phyloP scores from a whole-genome alignment of 2,113 vertebrate genomes.

The Hyaena hyaena region DNA sequence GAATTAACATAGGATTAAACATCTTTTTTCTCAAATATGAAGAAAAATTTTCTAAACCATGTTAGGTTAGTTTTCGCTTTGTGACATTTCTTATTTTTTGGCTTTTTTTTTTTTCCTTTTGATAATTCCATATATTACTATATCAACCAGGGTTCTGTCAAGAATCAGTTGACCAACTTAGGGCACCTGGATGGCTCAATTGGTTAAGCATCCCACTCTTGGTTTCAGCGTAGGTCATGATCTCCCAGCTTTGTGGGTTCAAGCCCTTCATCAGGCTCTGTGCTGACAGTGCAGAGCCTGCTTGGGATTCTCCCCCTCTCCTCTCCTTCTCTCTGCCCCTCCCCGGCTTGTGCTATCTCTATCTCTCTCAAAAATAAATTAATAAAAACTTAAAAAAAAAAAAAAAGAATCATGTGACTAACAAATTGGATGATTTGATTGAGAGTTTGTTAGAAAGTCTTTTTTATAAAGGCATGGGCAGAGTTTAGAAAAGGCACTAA shows the following conservation, averaged over 20 bases:
- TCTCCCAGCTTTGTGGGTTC: too few species aligned
- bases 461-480: not conserved
- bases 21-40: not conserved
- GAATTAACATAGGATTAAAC: not conserved
- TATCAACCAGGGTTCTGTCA: not conserved
- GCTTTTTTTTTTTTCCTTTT: not conserved
- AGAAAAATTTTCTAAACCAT: not conserved
- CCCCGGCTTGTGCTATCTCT: too few species aligned
- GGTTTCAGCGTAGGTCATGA: too few species aligned
- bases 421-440: not conserved
- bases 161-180: not conserved
- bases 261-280: too few species aligned
- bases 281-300: too few species aligned
- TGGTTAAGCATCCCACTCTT: too few species aligned
- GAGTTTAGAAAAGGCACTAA: not conserved
- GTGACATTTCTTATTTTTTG: not conserved
- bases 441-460: not conserved
- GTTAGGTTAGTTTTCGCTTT: not conserved
- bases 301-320: too few species aligned
- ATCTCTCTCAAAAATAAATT: too few species aligned
- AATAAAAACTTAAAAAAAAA: too few species aligned
- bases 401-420: not conserved
- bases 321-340: too few species aligned
- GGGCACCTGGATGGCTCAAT: too few species aligned
- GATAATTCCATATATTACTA: not conserved